These are phyloP conservation scores for Eueremaeus valkanovi DNA, from an alignment of 2,888 invertebrate genomes.

Conservation along the genomic window DNA sequence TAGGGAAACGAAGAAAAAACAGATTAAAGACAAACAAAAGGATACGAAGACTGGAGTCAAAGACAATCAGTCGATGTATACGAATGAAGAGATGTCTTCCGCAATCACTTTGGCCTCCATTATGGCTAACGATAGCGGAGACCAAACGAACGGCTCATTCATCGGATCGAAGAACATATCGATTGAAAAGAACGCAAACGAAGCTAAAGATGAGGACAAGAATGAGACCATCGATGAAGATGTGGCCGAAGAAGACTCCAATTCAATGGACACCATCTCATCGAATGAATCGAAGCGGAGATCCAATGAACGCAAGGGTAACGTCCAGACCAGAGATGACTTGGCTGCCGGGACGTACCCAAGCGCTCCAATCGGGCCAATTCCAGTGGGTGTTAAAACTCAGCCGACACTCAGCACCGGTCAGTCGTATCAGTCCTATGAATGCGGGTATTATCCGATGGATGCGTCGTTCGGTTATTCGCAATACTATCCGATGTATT, in stretches of 20 bases:
- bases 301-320: too few relatives aligned
- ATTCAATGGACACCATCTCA: not conserved
- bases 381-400: not conserved
- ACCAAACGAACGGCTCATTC: not conserved
- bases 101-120: slow-evolving; percentile 27
- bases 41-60: too few relatives aligned
- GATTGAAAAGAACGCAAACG: too few relatives aligned
- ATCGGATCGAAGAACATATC: not conserved
- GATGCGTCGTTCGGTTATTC: not conserved
- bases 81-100: slow-evolving; percentile 11
- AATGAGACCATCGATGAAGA: not conserved
- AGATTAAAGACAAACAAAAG: too few relatives aligned
- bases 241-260: not conserved
- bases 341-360: too few relatives aligned
- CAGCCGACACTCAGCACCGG: not conserved
- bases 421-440: not conserved
- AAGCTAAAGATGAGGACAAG: too few relatives aligned
- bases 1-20: too few relatives aligned
- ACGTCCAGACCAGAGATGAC: too few relatives aligned
- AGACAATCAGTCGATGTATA: not conserved
- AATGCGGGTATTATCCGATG: not conserved
- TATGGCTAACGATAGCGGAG: slow-evolving; percentile 12
- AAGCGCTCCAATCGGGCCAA: not conserved
- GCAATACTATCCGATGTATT: not conserved
- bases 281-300: not conserved